phyloP scores from a whole-genome alignment of 2,797 vertebrate species.

The Lagorchestes hirsutus region DNA sequence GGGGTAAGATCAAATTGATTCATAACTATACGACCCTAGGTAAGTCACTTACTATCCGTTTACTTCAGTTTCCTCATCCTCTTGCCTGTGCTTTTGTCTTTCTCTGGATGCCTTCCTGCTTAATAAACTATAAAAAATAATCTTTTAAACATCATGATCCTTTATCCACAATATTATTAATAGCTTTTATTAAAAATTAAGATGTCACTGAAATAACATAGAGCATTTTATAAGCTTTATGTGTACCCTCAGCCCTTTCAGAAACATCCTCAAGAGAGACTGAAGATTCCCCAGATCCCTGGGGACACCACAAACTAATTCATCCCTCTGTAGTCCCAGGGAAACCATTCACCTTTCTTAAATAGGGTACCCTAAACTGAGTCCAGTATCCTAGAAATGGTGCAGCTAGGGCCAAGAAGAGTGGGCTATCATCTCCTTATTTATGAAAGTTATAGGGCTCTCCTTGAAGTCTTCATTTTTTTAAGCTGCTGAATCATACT shows the following conservation, averaged over 20 bases:
- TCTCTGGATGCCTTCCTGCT: not conserved
- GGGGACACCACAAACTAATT: slow-evolving; percentile 3
- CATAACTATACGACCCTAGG: not conserved
- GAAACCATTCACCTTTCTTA: slow-evolving; percentile 31
- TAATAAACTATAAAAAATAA: slow-evolving; percentile 31
- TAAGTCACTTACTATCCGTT: not conserved
- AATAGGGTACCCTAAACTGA: not conserved
- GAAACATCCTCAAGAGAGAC: slow-evolving; percentile 51
- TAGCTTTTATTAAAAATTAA: slow-evolving; percentile 77
- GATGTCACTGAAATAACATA: slow-evolving; percentile 69
- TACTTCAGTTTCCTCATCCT: not conserved
- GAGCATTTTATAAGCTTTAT: slow-evolving; percentile 45
- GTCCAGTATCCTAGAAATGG: not conserved
- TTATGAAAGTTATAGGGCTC: not conserved
- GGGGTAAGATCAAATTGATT: not conserved
- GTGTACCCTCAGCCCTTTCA: slow-evolving; percentile 59
- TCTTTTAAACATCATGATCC: slow-evolving; percentile 68
- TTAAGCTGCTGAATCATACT: not conserved
- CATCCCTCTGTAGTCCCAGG: slow-evolving; percentile 41
- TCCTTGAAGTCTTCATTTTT: not conserved
- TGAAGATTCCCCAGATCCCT: slow-evolving; percentile 49
- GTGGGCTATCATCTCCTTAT: not conserved
- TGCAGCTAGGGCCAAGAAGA: not conserved
- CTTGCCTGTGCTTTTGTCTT: not conserved
- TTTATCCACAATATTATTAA: slow-evolving; percentile 73